A percentile compares a stretch with the other conserved stretches of the same genome.
phyloP scores from a whole-genome alignment of 2,113 vertebrate genomes.

The Gulo gulo region DNA sequence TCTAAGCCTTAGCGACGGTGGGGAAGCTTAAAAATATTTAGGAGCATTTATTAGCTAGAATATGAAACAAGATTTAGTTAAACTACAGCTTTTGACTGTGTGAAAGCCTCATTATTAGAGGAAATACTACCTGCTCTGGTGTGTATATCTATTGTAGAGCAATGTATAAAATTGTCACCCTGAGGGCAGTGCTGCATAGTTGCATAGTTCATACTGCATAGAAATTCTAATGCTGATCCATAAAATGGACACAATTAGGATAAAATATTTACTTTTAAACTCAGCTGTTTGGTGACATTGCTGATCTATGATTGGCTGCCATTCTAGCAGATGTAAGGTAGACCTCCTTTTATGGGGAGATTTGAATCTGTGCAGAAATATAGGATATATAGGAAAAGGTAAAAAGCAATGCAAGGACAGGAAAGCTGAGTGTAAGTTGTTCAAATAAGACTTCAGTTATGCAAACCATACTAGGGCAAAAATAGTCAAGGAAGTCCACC shows the following conservation, averaged over 20 bases:
- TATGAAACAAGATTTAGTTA: constrained; percentile 74
- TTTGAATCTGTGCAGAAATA: not conserved
- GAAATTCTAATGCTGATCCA: not conserved
- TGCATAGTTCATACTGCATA: not conserved
- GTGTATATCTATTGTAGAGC: not conserved
- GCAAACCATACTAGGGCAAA: not conserved
- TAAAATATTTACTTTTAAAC: not conserved
- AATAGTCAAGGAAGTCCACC: not conserved
- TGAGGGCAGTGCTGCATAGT: not conserved
- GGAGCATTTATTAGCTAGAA: constrained; percentile 80
- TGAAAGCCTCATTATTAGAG: constrained; percentile 6
- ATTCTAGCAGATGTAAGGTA: not conserved
- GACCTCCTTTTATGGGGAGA: not conserved
- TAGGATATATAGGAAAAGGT: not conserved
- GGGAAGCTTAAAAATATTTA: constrained; percentile 83
- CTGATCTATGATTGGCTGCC: not conserved
- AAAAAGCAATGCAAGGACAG: not conserved
- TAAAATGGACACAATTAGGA: constrained; percentile 9
- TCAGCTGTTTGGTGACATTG: not conserved
- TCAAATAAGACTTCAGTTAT: not conserved
- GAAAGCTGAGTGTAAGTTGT: not conserved
- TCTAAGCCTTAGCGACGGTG: constrained; percentile 78
- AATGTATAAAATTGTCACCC: constrained; percentile 1
- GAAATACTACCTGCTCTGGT: not conserved
- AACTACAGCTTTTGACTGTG: constrained; percentile 17